Evolutionary conservation across 1,140 invertebrate species (phyloP).

Genomic region (Lasioglossum albipes): DNA sequence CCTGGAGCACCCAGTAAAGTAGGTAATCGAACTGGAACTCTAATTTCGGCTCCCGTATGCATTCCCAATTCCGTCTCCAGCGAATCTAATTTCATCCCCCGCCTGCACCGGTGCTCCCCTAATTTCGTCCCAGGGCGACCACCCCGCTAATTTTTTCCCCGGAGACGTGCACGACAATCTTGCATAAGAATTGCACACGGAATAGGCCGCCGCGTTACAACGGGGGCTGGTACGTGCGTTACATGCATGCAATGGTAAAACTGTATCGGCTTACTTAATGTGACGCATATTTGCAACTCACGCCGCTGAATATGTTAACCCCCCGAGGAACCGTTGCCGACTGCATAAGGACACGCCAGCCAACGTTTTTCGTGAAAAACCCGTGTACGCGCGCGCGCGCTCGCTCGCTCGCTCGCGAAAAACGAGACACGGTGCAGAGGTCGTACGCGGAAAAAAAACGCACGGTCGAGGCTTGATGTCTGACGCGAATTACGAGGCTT

Average conservation of each 20-base stretch:
- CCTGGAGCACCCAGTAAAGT: no score
- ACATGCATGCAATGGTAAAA: conserved; percentile 26
- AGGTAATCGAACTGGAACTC: no score
- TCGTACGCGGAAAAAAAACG: neutral
- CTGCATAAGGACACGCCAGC: neutral
- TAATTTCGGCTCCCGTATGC: conserved; percentile 3
- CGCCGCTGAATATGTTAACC: conserved; percentile 24
- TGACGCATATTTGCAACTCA: conserved; percentile 33
- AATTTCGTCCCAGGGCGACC: conserved; percentile 26
- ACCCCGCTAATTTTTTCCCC: conserved; percentile 27
- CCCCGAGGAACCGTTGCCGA: neutral
- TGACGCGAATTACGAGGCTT: neutral
- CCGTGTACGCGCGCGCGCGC: no score
- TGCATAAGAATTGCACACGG: conserved; percentile 35
- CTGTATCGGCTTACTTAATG: conserved; percentile 40
- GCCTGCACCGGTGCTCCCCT: neutral
- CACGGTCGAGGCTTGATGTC: no score
- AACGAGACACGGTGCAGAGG: neutral
- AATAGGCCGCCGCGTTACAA: conserved; percentile 14
- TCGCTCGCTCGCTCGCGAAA: neutral
- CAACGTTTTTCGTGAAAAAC: no score
- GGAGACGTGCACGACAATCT: conserved; percentile 15
- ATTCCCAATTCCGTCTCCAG: neutral
- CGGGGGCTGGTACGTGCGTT: conserved; percentile 17
- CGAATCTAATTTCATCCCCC: conserved; percentile 9